Conservation (phyloP, 37 sponge, comb jelly and placozoan species). For the Beroe forskalii region DNA sequence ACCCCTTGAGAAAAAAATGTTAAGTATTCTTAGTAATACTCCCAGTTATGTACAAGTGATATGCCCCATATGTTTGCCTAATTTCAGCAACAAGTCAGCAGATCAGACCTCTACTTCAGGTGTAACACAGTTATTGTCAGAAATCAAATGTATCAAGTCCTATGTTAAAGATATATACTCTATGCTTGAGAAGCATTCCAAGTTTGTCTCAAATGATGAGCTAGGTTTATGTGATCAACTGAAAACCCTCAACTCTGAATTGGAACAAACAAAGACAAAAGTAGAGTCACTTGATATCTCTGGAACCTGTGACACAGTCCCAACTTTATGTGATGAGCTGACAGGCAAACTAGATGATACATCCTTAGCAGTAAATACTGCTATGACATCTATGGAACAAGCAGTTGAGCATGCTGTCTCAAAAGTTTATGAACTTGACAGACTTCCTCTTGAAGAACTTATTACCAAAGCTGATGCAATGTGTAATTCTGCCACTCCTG, state of each 20-base stretch:
- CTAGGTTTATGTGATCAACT: background rate
- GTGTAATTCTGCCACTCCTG: background rate
- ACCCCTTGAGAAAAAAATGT: background rate
- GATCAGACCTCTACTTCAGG: background rate
- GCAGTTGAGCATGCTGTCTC: background rate
- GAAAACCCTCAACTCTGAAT: background rate
- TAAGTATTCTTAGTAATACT: background rate
- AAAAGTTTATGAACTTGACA: background rate
- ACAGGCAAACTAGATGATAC: background rate
- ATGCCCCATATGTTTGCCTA: background rate
- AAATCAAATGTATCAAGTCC: background rate
- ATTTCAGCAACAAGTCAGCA: background rate
- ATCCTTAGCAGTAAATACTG: background rate
- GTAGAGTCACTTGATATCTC: background rate
- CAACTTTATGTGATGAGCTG: background rate
- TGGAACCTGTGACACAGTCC: background rate
- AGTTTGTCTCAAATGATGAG: background rate
- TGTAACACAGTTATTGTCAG: background rate
- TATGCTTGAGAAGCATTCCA: background rate
- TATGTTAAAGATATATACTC: background rate
- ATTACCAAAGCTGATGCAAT: background rate
- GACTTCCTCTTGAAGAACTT: background rate
- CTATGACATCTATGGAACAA: background rate
- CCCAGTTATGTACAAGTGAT: background rate
- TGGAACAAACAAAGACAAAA: background rate